A percentile compares a stretch with the other conserved stretches of the same genome.
Conservation (phyloP, 2,888 invertebrate genomes). For the Eupithecia vulgata region DNA sequence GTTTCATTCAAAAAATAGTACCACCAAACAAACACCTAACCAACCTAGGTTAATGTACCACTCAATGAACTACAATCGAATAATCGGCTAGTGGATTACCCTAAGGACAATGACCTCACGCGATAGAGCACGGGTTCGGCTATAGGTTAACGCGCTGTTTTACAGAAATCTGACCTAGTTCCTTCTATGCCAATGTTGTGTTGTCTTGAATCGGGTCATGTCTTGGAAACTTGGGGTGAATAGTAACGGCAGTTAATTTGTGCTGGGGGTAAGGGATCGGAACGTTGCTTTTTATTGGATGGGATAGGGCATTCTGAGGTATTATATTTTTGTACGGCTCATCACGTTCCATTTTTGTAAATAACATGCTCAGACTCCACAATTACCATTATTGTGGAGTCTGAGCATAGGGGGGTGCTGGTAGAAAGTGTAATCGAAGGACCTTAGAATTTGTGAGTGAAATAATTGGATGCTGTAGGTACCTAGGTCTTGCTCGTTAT, state of each 20-base stretch:
- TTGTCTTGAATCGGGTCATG: constrained; percentile 4
- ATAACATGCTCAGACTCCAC: no score
- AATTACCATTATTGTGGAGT: no score
- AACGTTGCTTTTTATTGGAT: background rate
- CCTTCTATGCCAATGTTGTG: constrained; percentile 10
- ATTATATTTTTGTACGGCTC: background rate
- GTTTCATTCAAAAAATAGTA: background rate
- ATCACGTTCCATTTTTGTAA: background rate
- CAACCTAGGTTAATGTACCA: constrained; percentile 2
- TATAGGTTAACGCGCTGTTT: constrained; percentile 23
- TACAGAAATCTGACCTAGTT: constrained; percentile 15
- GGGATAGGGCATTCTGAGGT: background rate
- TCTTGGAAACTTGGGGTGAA: constrained; percentile 8
- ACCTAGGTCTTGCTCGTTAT: no score
- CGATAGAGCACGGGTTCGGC: constrained; percentile 21
- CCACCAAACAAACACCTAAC: background rate
- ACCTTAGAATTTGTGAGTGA: no score
- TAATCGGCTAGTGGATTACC: constrained; percentile 20
- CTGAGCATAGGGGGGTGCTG: no score
- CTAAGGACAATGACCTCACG: constrained; percentile 18
- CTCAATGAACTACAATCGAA: constrained; percentile 24
- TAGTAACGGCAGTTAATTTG: background rate
- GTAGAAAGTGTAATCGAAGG: no score
- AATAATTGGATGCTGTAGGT: no score
- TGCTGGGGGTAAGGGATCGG: background rate